Evolutionary conservation across 2,888 invertebrate genomes (phyloP).

Genomic region (Bombylius discolor): DNA sequence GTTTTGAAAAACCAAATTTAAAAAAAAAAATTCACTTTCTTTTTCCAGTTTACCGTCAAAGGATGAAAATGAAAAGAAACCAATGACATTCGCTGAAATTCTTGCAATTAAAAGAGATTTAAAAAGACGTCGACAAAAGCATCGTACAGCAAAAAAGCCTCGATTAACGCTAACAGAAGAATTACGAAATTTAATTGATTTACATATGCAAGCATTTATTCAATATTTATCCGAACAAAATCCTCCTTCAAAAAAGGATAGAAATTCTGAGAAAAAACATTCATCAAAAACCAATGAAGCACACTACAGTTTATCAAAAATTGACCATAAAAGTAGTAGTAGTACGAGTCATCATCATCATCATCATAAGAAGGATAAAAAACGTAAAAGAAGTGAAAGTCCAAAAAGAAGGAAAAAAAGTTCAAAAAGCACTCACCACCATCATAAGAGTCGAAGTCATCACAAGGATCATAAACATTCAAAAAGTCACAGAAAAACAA

Average conservation of each 20-base stretch:
- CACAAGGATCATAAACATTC: too few relatives aligned
- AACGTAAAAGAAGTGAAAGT: too few relatives aligned
- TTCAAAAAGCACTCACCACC: too few relatives aligned
- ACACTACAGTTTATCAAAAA: too few relatives aligned
- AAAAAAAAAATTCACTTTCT: too few relatives aligned
- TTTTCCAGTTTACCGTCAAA: neutral
- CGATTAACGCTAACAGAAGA: constrained; percentile 28
- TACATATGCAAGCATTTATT: constrained; percentile 31
- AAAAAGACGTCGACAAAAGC: constrained; percentile 22
- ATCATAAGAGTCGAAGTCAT: too few relatives aligned
- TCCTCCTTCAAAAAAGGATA: neutral
- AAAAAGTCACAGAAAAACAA: too few relatives aligned
- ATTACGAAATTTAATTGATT: constrained; percentile 25
- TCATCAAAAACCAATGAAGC: too few relatives aligned
- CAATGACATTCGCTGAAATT: constrained; percentile 25
- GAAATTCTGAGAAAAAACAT: neutral
- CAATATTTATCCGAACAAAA: constrained; percentile 15
- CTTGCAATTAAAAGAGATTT: constrained; percentile 26
- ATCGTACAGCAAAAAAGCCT: constrained; percentile 24
- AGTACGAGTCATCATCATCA: neutral
- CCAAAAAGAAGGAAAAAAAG: too few relatives aligned
- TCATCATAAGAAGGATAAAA: neutral
- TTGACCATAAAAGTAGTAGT: too few relatives aligned
- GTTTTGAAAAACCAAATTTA: neutral
- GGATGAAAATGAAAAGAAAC: constrained; percentile 7